Base-by-base conservation (phyloP, 2,797 vertebrate genomes). In the Sebastes glaucus region DNA sequence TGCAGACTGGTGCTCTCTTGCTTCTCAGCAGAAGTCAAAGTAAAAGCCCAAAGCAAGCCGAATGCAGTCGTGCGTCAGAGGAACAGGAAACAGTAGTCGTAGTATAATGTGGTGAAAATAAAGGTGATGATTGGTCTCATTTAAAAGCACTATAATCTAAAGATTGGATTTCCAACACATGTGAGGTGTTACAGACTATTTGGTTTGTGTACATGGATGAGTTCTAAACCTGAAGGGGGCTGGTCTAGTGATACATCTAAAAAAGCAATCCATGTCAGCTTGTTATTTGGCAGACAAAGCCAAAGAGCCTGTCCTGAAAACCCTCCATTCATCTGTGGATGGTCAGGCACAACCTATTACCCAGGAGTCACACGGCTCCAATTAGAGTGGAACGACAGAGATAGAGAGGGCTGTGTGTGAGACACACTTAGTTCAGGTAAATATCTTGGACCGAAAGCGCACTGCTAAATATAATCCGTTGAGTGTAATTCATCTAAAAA, bases 301-400 rank as follows among this genome's bases (percentile, higher is more conserved):
- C 69, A 64, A 75, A 71, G 65, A 77, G 71, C 38, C 46, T 55
- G 65, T 70, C 32, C 68, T 89, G 82, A 92, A 91, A 90, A 89
- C 77, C 77, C 71, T 81, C 52, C 56, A 80, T 90, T 91, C 82
- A 91, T 86, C 53, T 85, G 80, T 38, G 69, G 77, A 88, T 23
- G 63, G 90, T 93, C 93, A 92, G 91, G 74, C 87, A 76, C 77
- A 90, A 87, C 71, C 88, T 56, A 90, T 93, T 92, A 90, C 78
- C 71, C 73, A 76, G 49, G 70, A 91, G 88, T 93, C 94, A 93
- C 84, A 91, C 84, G 55, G 83, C 84, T 80, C 74, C 89, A 87
- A 90, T 92, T 94, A 92, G 79, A 91, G 72, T 8, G 56, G 35
- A 63, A 75, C 77, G 57, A 66, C 63, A 82, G 78, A 89, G 75